Evolutionary conservation across 2,888 invertebrate species (phyloP).

Genomic region (Brenthis ino): DNA sequence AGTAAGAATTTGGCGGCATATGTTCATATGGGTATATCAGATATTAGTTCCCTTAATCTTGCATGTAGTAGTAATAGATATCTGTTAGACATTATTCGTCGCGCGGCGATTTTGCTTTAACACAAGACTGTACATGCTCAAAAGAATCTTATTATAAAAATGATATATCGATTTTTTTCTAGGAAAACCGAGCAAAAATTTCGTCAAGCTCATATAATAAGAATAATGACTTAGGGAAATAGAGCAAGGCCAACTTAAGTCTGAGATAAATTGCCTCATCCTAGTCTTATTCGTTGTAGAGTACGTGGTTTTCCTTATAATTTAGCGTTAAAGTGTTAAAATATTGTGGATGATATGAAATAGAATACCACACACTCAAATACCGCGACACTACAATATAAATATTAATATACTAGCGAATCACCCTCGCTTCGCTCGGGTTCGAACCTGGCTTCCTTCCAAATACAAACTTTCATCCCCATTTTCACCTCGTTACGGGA

Average conservation of each 20-base stretch:
- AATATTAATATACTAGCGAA: too few relatives aligned
- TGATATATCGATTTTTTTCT: conserved; percentile 18
- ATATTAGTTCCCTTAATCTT: too few relatives aligned
- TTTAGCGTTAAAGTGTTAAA: conserved; percentile 26
- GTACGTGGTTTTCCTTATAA: conserved; percentile 30
- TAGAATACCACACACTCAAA: neutral
- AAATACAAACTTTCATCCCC: too few relatives aligned
- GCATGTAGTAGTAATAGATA: too few relatives aligned
- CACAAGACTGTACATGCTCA: neutral
- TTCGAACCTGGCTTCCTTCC: too few relatives aligned
- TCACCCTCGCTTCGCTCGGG: too few relatives aligned
- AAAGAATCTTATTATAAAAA: conserved; percentile 12
- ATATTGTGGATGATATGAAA: conserved; percentile 15
- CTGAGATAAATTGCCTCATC: conserved; percentile 40
- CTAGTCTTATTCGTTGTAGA: conserved; percentile 38
- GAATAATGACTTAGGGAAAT: conserved; percentile 40
- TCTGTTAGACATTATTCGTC: too few relatives aligned
- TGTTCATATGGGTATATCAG: too few relatives aligned
- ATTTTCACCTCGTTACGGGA: too few relatives aligned
- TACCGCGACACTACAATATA: neutral
- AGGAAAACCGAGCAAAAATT: conserved; percentile 23
- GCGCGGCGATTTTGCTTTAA: neutral
- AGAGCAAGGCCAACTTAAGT: conserved; percentile 39
- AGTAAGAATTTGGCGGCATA: too few relatives aligned
- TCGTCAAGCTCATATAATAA: conserved; percentile 33